These are phyloP conservation scores for Nomia melanderi DNA, from an alignment of 1,140 invertebrate genomes.

Conservation along the genomic window DNA sequence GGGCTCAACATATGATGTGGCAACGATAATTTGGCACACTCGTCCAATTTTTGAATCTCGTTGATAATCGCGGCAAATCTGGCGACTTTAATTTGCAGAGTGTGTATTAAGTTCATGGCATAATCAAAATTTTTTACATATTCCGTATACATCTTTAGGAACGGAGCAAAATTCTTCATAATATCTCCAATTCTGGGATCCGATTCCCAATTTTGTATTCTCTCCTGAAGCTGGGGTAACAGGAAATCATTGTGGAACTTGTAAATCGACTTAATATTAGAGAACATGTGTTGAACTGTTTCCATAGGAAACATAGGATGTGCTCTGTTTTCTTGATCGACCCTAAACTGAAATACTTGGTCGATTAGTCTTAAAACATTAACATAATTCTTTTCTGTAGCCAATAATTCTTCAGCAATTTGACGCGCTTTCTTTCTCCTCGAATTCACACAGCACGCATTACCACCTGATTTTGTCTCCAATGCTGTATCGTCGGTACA, in stretches of 20 bases:
- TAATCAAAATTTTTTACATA: slow-evolving; percentile 88
- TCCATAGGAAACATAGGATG: slow-evolving; percentile 80
- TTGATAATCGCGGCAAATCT: slow-evolving; percentile 84
- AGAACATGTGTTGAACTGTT: slow-evolving; percentile 78
- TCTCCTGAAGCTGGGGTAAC: slow-evolving; percentile 84
- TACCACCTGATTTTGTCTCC: slow-evolving; percentile 55
- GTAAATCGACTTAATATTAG: slow-evolving; percentile 82
- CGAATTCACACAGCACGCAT: slow-evolving; percentile 61
- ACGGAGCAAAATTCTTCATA: slow-evolving; percentile 88
- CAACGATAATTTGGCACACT: slow-evolving; percentile 85
- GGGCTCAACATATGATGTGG: slow-evolving; percentile 90
- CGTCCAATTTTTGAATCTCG: slow-evolving; percentile 85
- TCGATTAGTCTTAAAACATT: slow-evolving; percentile 86
- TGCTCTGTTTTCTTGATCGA: slow-evolving; percentile 80
- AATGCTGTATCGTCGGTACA: slow-evolving; percentile 58
- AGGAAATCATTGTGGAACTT: slow-evolving; percentile 86
- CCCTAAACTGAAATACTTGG: slow-evolving; percentile 83
- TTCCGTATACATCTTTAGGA: slow-evolving; percentile 87
- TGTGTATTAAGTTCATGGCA: slow-evolving; percentile 84
- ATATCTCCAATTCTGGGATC: slow-evolving; percentile 86
- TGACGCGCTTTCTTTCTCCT: slow-evolving; percentile 80
- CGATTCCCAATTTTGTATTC: slow-evolving; percentile 84
- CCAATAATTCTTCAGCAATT: slow-evolving; percentile 86
- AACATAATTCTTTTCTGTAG: slow-evolving; percentile 87
- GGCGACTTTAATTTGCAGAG: slow-evolving; percentile 83